Base-by-base conservation (phyloP, 2,113 vertebrate species). In the Atlantisia rogersi region DNA sequence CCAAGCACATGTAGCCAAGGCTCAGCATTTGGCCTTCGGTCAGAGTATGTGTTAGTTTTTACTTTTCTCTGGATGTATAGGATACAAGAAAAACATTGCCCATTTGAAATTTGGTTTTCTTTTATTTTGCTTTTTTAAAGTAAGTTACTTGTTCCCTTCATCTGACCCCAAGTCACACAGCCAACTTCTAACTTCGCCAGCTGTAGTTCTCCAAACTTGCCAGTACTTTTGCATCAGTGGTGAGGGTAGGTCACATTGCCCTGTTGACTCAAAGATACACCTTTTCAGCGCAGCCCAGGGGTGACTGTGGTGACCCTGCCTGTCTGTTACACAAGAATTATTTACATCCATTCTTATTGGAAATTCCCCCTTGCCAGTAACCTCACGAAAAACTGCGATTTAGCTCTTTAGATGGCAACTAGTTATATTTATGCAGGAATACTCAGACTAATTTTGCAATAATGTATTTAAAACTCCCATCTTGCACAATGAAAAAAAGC, bases 211-310 rank as follows among this genome's bases (percentile, higher is more conserved):
- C 52, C 80, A 85, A 82, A 35, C 35, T 12, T 82, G 53, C 60
- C 69, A 91, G 24, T 44, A 46, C 52, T 75, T 94, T 48, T 85
- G n/a, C 74, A 85, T 71, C 67, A 60, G 5, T 62, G 74, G 44
- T 48, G 53, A 88, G 58, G 31, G 90, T 56, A 88, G 60, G 37
- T 90, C 86, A 90, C 50, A 50, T 50, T 4, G 3, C 21, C 35
- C 35, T 91, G 69, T 82, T 93, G 91, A 93, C 94, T 87, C 26
- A 95, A 87, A 69, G 65, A 67, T 39, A 82, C 2, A 60, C 16
- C 80, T 88, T 64, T 90, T 71, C 53, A 82, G 70, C 1, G 3
- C 60, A 78, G 85, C 29, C 35, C 18, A 12, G 48, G 32, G 64
- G 70, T 46, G 42, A 71, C 52, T 85, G 15, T 56, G 10, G 11